phyloP scores from a whole-genome alignment of 2,888 invertebrate species.

The Octonoba sinensis region DNA sequence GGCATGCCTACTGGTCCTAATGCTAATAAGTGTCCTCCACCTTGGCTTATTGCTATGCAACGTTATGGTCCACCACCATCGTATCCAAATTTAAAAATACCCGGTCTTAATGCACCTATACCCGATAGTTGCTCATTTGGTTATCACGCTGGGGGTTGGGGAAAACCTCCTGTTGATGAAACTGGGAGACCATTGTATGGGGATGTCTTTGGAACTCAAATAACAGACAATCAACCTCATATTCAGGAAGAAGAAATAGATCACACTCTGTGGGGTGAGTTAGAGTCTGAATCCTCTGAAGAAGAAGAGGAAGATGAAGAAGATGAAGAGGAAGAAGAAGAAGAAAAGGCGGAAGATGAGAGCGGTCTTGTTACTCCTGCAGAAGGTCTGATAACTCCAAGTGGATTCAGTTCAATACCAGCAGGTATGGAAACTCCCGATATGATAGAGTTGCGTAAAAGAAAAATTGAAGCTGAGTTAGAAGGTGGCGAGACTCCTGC shows the following conservation, averaged over 20 bases:
- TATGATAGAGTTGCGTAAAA: constrained; percentile 96
- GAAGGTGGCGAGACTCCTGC: constrained; percentile 95
- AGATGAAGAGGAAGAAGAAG: constrained; percentile 74
- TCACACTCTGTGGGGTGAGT: constrained; percentile 95
- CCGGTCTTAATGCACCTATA: constrained; percentile 90
- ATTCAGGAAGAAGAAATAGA: constrained; percentile 90
- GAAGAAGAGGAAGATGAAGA: constrained; percentile 76
- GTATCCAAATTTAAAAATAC: constrained; percentile 88
- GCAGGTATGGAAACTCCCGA: constrained; percentile 98
- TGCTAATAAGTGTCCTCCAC: constrained; percentile 81
- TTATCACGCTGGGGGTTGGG: constrained; percentile 99
- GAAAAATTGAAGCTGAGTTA: constrained; percentile 94
- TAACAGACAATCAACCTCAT: constrained; percentile 72
- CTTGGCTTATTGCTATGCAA: constrained; percentile 97
- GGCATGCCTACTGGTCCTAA: constrained; percentile 98
- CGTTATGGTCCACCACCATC: constrained; percentile 99
- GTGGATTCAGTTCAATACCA: constrained; percentile 89
- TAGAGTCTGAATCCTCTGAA: constrained; percentile 90
- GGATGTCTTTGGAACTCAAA: constrained; percentile 91
- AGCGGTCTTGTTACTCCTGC: constrained; percentile 93
- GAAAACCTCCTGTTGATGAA: constrained; percentile 99
- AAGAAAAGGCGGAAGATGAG: constrained; percentile 75
- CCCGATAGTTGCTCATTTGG: constrained; percentile 98
- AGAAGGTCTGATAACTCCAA: constrained; percentile 89
- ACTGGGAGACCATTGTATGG: constrained; percentile 97